Conservation (phyloP, 2,113 vertebrate genomes). For the Sciurus niger region DNA sequence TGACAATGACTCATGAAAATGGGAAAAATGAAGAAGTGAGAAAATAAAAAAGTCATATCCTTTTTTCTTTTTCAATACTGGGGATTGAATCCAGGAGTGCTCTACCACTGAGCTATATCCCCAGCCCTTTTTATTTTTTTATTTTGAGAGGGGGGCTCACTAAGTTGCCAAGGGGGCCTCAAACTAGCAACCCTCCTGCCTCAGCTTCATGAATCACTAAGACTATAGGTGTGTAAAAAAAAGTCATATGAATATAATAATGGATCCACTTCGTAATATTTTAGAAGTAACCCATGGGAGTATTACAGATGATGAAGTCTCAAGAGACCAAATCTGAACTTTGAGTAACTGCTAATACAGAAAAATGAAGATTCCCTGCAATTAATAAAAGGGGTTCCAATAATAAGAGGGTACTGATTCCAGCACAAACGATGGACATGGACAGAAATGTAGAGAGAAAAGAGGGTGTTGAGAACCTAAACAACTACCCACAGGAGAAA, state of each 20-base stretch:
- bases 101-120: no score
- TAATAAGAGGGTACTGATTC: background rate
- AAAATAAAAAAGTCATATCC: background rate
- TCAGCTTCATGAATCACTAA: no score
- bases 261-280: background rate
- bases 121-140: no score
- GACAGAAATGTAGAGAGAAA: background rate
- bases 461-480: background rate
- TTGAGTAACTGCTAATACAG: background rate
- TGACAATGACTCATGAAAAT: slow-evolving; percentile 7
- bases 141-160: no score
- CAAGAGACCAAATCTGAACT: slow-evolving; percentile 2
- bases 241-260: background rate
- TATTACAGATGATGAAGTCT: background rate
- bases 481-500: background rate
- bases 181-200: no score
- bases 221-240: background rate
- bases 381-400: background rate
- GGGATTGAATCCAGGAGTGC: no score
- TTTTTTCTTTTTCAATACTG: no score
- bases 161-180: no score
- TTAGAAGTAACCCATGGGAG: background rate
- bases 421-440: background rate
- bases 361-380: background rate
- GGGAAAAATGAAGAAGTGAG: background rate